Conservation (phyloP, 2,888 invertebrate genomes). For the Cyclophora albipunctata region DNA sequence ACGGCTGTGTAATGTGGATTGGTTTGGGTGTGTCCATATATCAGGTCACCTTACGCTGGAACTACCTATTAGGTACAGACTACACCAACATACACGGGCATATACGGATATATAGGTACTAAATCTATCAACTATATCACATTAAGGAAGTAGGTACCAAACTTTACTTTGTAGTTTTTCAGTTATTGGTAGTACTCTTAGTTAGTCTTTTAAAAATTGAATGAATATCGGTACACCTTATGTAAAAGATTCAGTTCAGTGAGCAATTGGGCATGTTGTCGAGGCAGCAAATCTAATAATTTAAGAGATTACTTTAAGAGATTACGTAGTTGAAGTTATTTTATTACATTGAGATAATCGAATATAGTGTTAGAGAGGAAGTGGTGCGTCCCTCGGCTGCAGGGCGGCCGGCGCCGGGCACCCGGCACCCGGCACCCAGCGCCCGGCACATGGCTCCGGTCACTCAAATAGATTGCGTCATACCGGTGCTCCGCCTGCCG, state of each 20-base stretch:
- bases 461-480: slow-evolving; percentile 70
- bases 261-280: too few species aligned
- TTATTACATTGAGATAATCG: slow-evolving; percentile 45
- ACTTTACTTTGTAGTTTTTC: too few species aligned
- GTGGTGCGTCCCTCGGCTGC: slow-evolving; percentile 26
- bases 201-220: too few species aligned
- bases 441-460: slow-evolving; percentile 46
- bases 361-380: slow-evolving; percentile 32
- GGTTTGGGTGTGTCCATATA: slow-evolving; percentile 23
- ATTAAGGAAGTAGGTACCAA: too few species aligned
- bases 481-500: slow-evolving; percentile 31
- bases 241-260: too few species aligned
- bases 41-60: background rate
- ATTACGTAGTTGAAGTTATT: slow-evolving; percentile 27
- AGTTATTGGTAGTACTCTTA: too few species aligned
- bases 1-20: slow-evolving; percentile 21
- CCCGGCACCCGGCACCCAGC: too few species aligned
- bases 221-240: too few species aligned
- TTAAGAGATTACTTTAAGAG: slow-evolving; percentile 19
- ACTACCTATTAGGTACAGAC: background rate
- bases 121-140: too few species aligned
- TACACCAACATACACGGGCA: too few species aligned
- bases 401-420: slow-evolving; percentile 13
- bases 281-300: slow-evolving; percentile 13
- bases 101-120: too few species aligned